phyloP scores from a whole-genome alignment of 2,113 vertebrate species.

The Murina feae region DNA sequence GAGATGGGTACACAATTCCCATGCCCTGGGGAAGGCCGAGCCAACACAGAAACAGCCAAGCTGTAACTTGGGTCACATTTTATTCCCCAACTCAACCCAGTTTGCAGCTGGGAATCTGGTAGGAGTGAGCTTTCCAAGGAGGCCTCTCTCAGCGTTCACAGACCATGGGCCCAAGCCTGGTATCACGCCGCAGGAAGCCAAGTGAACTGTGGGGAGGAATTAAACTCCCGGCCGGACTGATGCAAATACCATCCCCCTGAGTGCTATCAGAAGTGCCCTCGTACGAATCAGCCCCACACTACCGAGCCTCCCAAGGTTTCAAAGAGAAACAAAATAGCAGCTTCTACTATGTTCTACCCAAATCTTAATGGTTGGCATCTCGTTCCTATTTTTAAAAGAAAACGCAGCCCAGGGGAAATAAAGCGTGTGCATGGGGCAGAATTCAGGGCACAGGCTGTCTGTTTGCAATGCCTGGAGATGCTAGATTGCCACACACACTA shows the following conservation, averaged over 20 bases:
- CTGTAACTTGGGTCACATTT: fast-evolving
- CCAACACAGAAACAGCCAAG: fast-evolving
- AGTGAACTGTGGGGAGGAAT: fast-evolving
- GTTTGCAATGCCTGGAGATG: not conserved
- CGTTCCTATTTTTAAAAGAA: not conserved
- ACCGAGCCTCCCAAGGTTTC: not conserved
- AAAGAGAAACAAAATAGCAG: not conserved
- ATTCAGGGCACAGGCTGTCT: not conserved
- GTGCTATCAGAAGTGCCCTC: fast-evolving
- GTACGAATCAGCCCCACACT: too few relatives aligned
- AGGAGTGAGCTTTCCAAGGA: not conserved
- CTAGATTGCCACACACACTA: not conserved
- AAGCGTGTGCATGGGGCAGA: not conserved
- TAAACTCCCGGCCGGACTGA: fast-evolving
- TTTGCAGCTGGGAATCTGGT: not conserved
- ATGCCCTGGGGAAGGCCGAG: fast-evolving
- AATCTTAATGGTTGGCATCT: not conserved
- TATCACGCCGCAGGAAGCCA: not conserved
- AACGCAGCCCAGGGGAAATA: not conserved
- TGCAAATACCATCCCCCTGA: fast-evolving
- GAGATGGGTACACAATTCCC: fast-evolving
- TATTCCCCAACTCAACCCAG: not conserved
- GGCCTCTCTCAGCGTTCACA: not conserved
- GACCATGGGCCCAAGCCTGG: not conserved
- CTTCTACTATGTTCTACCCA: not conserved